Evolutionary conservation across 2,113 vertebrate species (phyloP).

Genomic region (Lucifuga dentata): DNA sequence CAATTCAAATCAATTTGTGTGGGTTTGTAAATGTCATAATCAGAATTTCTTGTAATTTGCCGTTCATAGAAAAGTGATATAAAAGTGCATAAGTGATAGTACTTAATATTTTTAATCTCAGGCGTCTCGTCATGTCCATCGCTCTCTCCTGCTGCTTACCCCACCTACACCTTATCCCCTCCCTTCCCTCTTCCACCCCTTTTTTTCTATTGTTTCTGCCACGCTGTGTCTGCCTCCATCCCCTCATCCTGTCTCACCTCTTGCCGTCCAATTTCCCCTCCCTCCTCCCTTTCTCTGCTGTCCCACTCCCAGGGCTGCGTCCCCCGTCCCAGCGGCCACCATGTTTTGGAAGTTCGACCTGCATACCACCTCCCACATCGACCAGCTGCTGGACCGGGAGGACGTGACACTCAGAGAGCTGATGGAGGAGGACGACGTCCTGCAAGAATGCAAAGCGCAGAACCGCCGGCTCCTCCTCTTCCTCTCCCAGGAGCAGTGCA

Average conservation of each 20-base stretch:
- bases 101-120: too few species aligned
- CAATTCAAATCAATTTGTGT: too few species aligned
- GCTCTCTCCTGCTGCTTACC: slow-evolving; percentile 21
- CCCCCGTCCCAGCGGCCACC: slow-evolving; percentile 79
- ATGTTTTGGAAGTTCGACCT: slow-evolving; percentile 99
- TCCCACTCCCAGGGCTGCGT: slow-evolving; percentile 71
- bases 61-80: too few species aligned
- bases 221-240: slow-evolving; percentile 1
- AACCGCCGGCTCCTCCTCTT: slow-evolving; percentile 94
- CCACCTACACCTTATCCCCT: slow-evolving; percentile 19
- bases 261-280: not conserved
- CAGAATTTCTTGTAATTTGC: too few species aligned
- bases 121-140: slow-evolving; percentile 24
- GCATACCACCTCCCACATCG: slow-evolving; percentile 94
- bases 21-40: too few species aligned
- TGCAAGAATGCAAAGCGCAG: slow-evolving; percentile 98
- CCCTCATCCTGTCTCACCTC: not conserved
- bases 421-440: slow-evolving; percentile 96
- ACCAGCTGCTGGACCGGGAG: slow-evolving; percentile 96
- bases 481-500: slow-evolving; percentile 92
- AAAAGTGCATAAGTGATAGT: slow-evolving; percentile 14
- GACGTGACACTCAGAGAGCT: slow-evolving; percentile 92
- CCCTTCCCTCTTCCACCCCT: slow-evolving; percentile 6
- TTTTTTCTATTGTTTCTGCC: slow-evolving; percentile 26
- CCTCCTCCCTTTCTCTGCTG: not conserved